These are phyloP conservation scores for Protula sp. DNA, from an alignment of 2,888 invertebrate species.

Conservation along the genomic window DNA sequence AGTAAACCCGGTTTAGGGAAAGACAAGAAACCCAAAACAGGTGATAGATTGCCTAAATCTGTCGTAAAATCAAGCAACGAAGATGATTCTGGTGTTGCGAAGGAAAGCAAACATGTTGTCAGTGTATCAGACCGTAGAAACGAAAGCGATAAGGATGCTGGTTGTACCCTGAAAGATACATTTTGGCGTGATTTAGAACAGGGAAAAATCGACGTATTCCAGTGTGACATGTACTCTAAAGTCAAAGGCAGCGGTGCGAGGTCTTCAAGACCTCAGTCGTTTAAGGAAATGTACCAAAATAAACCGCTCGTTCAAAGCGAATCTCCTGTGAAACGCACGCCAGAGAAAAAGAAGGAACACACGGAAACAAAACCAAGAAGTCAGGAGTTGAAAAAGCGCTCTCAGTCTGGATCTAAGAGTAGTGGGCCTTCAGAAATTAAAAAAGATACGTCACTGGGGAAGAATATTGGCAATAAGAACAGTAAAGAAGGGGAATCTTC, in stretches of 20 bases:
- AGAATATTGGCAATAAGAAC: not conserved
- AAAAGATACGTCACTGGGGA: not conserved
- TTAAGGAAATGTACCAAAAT: not conserved
- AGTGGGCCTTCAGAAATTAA: not conserved
- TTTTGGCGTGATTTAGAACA: slow-evolving; percentile 52
- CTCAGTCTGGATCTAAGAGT: no score
- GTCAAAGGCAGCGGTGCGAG: slow-evolving; percentile 23
- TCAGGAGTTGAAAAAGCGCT: no score
- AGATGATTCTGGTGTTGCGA: not conserved
- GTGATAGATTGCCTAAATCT: not conserved
- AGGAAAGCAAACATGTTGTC: not conserved
- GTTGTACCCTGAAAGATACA: slow-evolving; percentile 39
- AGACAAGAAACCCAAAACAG: not conserved
- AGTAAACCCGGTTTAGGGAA: not conserved
- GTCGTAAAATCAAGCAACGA: not conserved
- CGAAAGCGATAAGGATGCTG: not conserved
- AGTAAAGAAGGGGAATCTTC: not conserved
- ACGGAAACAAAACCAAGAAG: no score
- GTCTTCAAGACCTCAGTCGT: not conserved
- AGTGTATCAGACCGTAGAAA: not conserved
- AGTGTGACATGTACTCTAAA: slow-evolving; percentile 50
- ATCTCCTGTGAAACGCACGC: no score
- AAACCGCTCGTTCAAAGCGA: no score
- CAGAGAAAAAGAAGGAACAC: no score
- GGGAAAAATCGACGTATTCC: slow-evolving; percentile 47